These are phyloP conservation scores for Paralinhomoeus sp. DNA, from an alignment of 2,888 invertebrate genomes.

Conservation along the genomic window DNA sequence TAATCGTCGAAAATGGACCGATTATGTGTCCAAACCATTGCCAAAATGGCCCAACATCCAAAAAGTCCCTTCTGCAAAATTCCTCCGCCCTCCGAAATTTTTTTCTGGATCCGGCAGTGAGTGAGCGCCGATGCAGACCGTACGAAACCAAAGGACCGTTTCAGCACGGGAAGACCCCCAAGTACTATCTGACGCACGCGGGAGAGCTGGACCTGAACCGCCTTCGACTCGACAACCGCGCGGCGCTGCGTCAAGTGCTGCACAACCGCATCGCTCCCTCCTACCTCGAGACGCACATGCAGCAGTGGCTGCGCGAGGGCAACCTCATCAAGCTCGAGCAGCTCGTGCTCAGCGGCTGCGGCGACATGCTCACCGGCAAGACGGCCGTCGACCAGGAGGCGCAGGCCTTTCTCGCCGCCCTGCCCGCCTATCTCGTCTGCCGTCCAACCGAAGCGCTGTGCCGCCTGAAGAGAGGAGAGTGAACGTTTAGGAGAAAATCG, in stretches of 20 bases:
- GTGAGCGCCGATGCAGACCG: too few species aligned
- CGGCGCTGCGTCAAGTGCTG: slow-evolving; percentile 18
- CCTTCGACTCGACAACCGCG: slow-evolving; percentile 21
- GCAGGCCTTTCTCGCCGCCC: slow-evolving; percentile 2
- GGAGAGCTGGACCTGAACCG: slow-evolving; percentile 25
- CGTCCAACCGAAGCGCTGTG: too few species aligned
- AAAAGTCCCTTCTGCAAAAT: too few species aligned
- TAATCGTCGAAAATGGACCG: too few species aligned
- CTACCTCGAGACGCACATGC: slow-evolving; percentile 44
- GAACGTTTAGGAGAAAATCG: slow-evolving; percentile 65
- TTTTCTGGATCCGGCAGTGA: too few species aligned
- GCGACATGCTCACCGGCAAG: slow-evolving; percentile 43
- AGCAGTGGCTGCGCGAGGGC: slow-evolving; percentile 84
- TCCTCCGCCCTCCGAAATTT: too few species aligned
- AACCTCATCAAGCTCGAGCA: slow-evolving; percentile 62
- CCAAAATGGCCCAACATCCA: too few species aligned
- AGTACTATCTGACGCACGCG: slow-evolving; percentile 26
- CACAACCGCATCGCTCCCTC: slow-evolving; percentile 24
- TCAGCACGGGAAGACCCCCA: slow-evolving; percentile 27
- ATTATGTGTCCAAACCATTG: too few species aligned
- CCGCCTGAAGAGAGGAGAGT: too few species aligned
- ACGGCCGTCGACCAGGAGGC: slow-evolving; percentile 24
- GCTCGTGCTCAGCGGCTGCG: slow-evolving; percentile 71
- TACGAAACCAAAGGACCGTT: too few species aligned
- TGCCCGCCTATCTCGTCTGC: slow-evolving; percentile 4